phyloP scores from a whole-genome alignment of 2,888 invertebrate genomes.

The Stramonita haemastoma region DNA sequence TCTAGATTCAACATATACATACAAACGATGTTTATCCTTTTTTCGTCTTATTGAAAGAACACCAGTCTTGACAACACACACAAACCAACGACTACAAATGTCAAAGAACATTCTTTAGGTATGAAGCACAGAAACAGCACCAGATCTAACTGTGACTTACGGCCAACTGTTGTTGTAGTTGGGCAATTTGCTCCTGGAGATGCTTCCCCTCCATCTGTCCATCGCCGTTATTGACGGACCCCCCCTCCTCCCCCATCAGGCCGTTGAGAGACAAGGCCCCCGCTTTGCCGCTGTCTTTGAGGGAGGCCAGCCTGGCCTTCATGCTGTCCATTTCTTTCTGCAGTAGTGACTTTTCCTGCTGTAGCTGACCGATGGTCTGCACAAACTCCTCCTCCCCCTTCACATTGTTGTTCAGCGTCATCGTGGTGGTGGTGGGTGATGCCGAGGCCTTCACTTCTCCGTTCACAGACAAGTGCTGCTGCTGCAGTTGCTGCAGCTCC shows the following conservation, averaged over 20 bases:
- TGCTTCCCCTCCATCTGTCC: slow-evolving; percentile 58
- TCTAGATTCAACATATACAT: no score
- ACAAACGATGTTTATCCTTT: no score
- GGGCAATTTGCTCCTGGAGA: slow-evolving; percentile 62
- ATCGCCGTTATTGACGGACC: not conserved
- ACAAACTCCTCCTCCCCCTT: slow-evolving; percentile 42
- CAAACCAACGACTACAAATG: not conserved
- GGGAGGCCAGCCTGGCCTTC: not conserved
- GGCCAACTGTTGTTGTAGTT: slow-evolving; percentile 64
- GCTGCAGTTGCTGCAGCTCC: slow-evolving; percentile 39
- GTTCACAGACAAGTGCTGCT: slow-evolving; percentile 4
- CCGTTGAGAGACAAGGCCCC: not conserved
- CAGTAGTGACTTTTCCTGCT: slow-evolving; percentile 33
- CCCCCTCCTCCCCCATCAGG: not conserved
- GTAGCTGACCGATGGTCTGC: slow-evolving; percentile 47
- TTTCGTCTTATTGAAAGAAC: no score
- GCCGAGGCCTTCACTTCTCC: not conserved
- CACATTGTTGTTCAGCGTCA: not conserved
- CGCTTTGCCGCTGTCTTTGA: not conserved
- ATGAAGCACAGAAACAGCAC: not conserved
- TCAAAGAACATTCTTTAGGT: no score
- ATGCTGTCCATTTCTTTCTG: not conserved
- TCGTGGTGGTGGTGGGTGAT: not conserved
- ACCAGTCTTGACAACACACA: not conserved
- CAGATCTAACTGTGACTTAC: slow-evolving; percentile 56